These are phyloP conservation scores for Cossypha dichroa DNA, from an alignment of 2,797 vertebrate genomes.

Conservation along the genomic window DNA sequence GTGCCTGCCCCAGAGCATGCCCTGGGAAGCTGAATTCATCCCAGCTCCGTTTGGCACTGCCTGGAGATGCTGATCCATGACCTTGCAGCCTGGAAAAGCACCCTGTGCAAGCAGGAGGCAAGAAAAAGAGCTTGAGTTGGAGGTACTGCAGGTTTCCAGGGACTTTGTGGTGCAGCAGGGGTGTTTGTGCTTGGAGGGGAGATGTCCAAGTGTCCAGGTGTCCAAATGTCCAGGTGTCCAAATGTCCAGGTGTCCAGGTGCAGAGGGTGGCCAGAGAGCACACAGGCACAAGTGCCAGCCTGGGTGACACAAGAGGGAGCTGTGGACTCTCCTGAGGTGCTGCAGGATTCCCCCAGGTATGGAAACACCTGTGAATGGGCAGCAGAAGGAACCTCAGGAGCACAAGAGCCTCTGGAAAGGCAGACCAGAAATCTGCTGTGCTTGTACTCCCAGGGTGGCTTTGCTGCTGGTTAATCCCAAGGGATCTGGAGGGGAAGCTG, in stretches of 20 bases:
- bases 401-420: not conserved
- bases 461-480: not conserved
- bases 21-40: not conserved
- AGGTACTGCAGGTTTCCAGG: not conserved
- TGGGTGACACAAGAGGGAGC: conserved; percentile 50
- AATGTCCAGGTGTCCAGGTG: not conserved
- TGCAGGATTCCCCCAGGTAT: not conserved
- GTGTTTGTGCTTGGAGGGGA: not conserved
- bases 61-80: not conserved
- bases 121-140: not conserved
- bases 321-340: not conserved
- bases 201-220: not conserved
- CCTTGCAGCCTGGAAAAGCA: not conserved
- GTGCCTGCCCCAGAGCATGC: not conserved
- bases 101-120: not conserved
- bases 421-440: not conserved
- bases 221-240: not conserved
- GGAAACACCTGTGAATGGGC: not conserved
- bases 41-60: fast-evolving
- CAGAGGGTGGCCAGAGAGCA: not conserved
- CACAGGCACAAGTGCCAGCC: not conserved
- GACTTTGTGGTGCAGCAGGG: not conserved
- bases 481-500: not conserved
- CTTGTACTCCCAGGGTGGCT: not conserved
- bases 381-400: not conserved